These are phyloP conservation scores for Seladonia tumulorum DNA, from an alignment of 2,888 invertebrate species.

Conservation along the genomic window DNA sequence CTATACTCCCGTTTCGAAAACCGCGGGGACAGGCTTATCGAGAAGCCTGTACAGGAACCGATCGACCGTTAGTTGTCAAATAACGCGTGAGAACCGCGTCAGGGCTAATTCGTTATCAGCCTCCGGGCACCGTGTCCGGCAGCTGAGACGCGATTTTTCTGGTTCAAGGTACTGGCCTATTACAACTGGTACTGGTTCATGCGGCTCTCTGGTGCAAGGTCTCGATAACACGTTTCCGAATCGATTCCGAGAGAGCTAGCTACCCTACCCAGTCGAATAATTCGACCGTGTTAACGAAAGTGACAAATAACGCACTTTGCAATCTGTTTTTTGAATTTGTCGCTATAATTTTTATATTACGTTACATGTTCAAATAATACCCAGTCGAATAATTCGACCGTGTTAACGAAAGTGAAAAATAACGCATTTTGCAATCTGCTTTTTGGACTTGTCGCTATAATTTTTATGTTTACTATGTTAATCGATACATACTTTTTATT, in stretches of 20 bases:
- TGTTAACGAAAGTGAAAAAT: background rate
- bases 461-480: too few species aligned
- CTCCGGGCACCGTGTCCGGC: background rate
- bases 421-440: background rate
- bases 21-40: slow-evolving; percentile 12
- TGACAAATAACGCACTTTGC: background rate
- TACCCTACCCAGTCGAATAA: background rate
- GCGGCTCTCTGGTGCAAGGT: slow-evolving; percentile 7
- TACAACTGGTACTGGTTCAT: background rate
- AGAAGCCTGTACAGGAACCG: background rate
- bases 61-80: slow-evolving; percentile 35
- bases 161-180: slow-evolving; percentile 14
- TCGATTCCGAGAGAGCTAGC: background rate
- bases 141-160: slow-evolving; percentile 15
- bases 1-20: slow-evolving; percentile 7
- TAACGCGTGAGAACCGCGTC: slow-evolving; percentile 18
- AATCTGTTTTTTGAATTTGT: too few species aligned
- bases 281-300: background rate
- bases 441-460: too few species aligned
- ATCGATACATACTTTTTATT: too few species aligned
- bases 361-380: too few species aligned
- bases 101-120: background rate
- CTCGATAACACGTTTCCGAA: background rate
- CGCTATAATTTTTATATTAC: too few species aligned
- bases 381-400: background rate